Percentiles rank a stretch among this genome's conserved stretches.
phyloP scores from a whole-genome alignment of 2,888 invertebrate species.

The Plebejus anna region DNA sequence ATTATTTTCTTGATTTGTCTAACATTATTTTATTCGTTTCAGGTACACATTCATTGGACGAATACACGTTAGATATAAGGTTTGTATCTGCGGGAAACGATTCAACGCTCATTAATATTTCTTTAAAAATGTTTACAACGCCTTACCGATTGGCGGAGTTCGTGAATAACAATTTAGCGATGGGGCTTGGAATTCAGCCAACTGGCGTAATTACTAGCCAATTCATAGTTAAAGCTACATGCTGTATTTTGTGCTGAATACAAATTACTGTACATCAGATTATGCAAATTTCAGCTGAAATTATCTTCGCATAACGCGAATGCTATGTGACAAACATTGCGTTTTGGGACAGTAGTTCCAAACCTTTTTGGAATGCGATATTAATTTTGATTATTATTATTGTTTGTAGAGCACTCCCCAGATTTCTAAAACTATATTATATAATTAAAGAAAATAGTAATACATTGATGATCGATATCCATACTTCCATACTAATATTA shows the following conservation, averaged over 20 bases:
- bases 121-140: slow-evolving; percentile 11
- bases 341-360: neutral
- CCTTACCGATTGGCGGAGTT: slow-evolving; percentile 29
- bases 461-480: too few relatives aligned
- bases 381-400: neutral
- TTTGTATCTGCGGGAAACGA: neutral
- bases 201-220: slow-evolving; percentile 31
- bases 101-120: neutral
- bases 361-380: neutral
- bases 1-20: too few relatives aligned
- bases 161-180: slow-evolving; percentile 31
- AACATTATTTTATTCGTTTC: neutral
- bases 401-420: too few relatives aligned
- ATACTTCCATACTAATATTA: too few relatives aligned
- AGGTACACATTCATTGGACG: slow-evolving; percentile 26
- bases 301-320: neutral
- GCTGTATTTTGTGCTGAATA: slow-evolving; percentile 23
- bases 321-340: slow-evolving; percentile 9
- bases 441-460: too few relatives aligned
- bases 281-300: slow-evolving; percentile 24
- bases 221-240: slow-evolving; percentile 30
- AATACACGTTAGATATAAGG: slow-evolving; percentile 4
- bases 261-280: slow-evolving; percentile 27
- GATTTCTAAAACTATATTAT: too few relatives aligned
- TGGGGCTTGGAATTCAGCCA: slow-evolving; percentile 31